phyloP scores from a whole-genome alignment of 1,140 invertebrate species.

The Ridgeia piscesae region DNA sequence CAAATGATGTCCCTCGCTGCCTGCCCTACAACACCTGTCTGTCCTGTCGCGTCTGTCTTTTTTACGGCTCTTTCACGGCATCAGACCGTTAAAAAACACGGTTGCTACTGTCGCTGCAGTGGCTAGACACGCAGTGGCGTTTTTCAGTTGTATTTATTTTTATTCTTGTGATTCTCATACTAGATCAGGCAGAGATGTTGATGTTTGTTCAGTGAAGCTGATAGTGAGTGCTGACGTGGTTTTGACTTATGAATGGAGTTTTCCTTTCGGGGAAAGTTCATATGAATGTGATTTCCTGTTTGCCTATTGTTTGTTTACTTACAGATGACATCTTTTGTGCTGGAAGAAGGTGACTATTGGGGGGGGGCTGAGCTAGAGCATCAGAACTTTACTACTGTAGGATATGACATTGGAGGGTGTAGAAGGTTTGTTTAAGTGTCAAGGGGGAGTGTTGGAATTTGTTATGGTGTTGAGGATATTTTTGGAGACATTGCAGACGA shows the following conservation, averaged over 20 bases:
- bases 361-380: too few relatives aligned
- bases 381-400: too few relatives aligned
- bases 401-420: too few relatives aligned
- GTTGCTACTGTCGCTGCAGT: neutral
- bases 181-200: neutral
- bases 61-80: neutral
- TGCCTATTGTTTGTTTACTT: neutral
- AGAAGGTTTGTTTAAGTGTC: too few relatives aligned
- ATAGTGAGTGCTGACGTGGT: neutral
- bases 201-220: neutral
- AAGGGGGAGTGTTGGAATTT: too few relatives aligned
- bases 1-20: neutral
- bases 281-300: neutral
- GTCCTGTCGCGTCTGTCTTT: neutral
- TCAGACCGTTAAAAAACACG: neutral
- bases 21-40: neutral
- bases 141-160: neutral
- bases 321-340: neutral
- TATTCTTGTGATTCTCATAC: neutral
- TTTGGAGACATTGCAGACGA: too few relatives aligned
- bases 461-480: too few relatives aligned
- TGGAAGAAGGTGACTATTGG: too few relatives aligned
- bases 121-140: neutral
- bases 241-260: neutral
- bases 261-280: neutral